A percentile compares a stretch with the other conserved stretches of the same genome.
Conservation (phyloP, 1,140 invertebrate genomes). For the Lasioglossum albipes region DNA sequence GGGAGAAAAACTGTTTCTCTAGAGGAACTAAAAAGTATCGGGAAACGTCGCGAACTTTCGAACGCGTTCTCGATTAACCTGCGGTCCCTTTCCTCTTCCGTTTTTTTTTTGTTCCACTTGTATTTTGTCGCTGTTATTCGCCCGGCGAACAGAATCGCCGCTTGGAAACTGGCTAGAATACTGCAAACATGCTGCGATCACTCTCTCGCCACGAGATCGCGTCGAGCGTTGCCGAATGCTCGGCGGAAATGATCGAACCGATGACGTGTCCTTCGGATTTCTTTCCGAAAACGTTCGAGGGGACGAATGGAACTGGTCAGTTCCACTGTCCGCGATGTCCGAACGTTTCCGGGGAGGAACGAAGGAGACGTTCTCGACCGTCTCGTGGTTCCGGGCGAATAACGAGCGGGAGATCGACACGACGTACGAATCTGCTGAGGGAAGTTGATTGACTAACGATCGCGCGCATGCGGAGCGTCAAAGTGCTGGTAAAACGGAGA, state of each 20-base stretch:
- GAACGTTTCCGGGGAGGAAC: background rate
- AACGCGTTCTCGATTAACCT: background rate
- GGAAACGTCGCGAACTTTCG: background rate
- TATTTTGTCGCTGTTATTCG: slow-evolving; percentile 11
- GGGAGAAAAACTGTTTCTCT: no score
- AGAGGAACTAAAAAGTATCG: no score
- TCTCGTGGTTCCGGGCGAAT: background rate
- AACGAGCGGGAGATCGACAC: background rate
- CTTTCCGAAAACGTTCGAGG: background rate
- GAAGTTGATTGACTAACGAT: background rate
- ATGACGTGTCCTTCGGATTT: background rate
- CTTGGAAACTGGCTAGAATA: slow-evolving; percentile 27
- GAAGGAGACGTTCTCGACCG: background rate
- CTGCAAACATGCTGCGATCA: background rate
- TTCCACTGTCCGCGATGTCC: background rate
- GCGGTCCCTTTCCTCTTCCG: background rate
- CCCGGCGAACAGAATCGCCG: slow-evolving; percentile 9
- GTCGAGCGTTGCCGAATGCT: background rate
- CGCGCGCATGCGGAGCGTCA: background rate
- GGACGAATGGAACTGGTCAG: background rate
- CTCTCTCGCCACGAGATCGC: background rate
- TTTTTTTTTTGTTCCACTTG: no score
- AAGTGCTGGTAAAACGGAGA: background rate
- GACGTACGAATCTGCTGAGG: background rate
- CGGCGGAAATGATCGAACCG: background rate